Conservation (phyloP, 1,140 invertebrate species). For the Neodiprion virginianus region DNA sequence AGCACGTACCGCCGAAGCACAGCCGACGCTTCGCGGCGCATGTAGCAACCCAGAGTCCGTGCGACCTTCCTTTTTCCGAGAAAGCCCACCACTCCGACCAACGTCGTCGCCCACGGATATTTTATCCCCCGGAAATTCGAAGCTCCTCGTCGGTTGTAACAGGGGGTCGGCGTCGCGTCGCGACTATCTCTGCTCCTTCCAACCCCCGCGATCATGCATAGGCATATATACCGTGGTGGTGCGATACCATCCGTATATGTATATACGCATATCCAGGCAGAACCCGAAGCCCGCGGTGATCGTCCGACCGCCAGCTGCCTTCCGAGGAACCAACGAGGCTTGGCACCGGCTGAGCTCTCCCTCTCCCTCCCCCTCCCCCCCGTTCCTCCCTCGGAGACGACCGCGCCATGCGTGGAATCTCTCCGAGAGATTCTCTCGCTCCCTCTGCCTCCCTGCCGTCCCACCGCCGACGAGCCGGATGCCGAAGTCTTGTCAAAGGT, state of each 20-base stretch:
- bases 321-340: constrained; percentile 54
- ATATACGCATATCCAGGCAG: background rate
- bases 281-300: constrained; percentile 40
- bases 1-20: too few species aligned
- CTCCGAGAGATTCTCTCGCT: constrained; percentile 40
- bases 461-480: constrained; percentile 33
- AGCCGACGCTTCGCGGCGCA: too few species aligned
- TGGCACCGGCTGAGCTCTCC: constrained; percentile 42
- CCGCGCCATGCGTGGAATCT: constrained; percentile 52
- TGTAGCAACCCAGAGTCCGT: too few species aligned
- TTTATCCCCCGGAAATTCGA: too few species aligned
- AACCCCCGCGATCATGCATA: background rate
- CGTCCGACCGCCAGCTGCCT: constrained; percentile 53
- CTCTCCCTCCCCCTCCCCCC: constrained; percentile 48
- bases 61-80: too few species aligned
- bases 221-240: constrained; percentile 9
- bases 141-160: background rate
- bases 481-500: constrained; percentile 54
- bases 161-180: background rate
- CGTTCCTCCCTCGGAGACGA: background rate
- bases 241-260: constrained; percentile 3
- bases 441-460: constrained; percentile 17
- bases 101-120: too few species aligned
- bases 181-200: constrained; percentile 9
- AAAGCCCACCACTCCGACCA: too few species aligned